These are phyloP conservation scores for Stratiolaelaps scimitus DNA, from an alignment of 1,140 invertebrate species.

Conservation along the genomic window DNA sequence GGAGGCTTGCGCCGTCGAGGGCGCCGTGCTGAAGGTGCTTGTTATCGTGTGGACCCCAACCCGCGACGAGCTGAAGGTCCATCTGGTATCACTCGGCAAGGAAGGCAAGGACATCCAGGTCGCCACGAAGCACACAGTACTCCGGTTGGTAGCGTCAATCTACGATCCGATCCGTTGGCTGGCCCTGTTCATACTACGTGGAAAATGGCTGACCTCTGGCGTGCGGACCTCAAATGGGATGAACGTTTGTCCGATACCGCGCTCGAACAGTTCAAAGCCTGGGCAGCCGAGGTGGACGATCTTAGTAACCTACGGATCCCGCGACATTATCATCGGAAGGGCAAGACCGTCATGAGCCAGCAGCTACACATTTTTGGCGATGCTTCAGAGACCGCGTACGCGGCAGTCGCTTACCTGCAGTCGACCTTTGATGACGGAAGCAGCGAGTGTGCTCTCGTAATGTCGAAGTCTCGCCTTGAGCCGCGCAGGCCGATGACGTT, in stretches of 20 bases:
- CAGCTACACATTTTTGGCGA: conserved; percentile 1
- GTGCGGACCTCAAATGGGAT: conserved; percentile 33
- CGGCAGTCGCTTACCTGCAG: not conserved
- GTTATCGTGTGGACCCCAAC: not conserved
- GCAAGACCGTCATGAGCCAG: not conserved
- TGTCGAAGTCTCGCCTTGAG: not conserved
- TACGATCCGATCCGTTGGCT: conserved; percentile 34
- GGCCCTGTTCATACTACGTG: conserved; percentile 31
- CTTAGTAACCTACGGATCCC: not conserved
- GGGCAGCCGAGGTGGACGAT: not conserved
- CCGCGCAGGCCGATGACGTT: not conserved
- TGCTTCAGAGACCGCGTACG: not conserved
- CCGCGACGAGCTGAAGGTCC: not conserved
- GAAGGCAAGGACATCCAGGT: not conserved
- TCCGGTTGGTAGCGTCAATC: conserved; percentile 29
- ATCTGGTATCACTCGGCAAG: not conserved
- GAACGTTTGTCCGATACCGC: conserved; percentile 24
- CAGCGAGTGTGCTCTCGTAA: not conserved
- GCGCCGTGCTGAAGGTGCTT: not conserved
- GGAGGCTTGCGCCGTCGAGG: not conserved
- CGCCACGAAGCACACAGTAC: conserved; percentile 31
- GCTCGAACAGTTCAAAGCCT: not conserved
- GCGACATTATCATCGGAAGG: not conserved
- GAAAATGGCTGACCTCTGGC: conserved; percentile 34
- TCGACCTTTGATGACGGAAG: not conserved